Percentiles rank a stretch among this genome's conserved stretches.
Conservation (phyloP, 2,888 invertebrate species). For the Eupithecia pulchellata region DNA sequence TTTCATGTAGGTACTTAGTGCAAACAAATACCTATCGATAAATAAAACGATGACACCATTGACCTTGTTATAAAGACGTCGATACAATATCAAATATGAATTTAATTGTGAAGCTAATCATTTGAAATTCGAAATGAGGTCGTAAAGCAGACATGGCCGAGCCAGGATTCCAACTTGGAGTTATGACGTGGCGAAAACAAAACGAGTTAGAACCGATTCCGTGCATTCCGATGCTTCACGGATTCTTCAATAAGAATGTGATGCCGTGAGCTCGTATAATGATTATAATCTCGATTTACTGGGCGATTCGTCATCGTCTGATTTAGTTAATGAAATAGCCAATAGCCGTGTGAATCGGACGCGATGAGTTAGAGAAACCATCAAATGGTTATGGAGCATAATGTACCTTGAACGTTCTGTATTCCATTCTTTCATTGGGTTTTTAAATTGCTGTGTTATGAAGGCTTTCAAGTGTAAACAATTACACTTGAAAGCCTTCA, state of each 20-base stretch:
- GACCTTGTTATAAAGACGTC: not conserved
- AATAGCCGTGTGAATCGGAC: constrained; percentile 77
- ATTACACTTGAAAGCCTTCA: no score
- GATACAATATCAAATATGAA: not conserved
- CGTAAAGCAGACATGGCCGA: constrained; percentile 52
- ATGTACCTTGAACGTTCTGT: constrained; percentile 23
- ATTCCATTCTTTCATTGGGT: constrained; percentile 9
- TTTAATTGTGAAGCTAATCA: constrained; percentile 22
- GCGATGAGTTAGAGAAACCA: constrained; percentile 50
- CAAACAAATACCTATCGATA: not conserved
- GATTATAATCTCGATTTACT: constrained; percentile 82
- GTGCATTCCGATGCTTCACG: constrained; percentile 81
- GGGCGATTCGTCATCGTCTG: constrained; percentile 83
- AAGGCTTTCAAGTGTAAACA: constrained; percentile 13
- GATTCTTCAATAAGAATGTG: constrained; percentile 77
- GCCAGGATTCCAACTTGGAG: constrained; percentile 67
- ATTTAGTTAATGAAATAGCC: constrained; percentile 82
- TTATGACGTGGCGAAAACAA: constrained; percentile 84
- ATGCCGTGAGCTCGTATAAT: constrained; percentile 73
- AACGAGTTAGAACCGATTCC: constrained; percentile 81
- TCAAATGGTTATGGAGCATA: constrained; percentile 30
- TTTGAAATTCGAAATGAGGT: constrained; percentile 43
- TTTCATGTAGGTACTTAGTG: not conserved
- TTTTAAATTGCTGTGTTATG: constrained; percentile 4
- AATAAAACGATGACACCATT: not conserved